phyloP scores from a whole-genome alignment of 2,888 invertebrate species.

The Cartodere bifasciata region DNA sequence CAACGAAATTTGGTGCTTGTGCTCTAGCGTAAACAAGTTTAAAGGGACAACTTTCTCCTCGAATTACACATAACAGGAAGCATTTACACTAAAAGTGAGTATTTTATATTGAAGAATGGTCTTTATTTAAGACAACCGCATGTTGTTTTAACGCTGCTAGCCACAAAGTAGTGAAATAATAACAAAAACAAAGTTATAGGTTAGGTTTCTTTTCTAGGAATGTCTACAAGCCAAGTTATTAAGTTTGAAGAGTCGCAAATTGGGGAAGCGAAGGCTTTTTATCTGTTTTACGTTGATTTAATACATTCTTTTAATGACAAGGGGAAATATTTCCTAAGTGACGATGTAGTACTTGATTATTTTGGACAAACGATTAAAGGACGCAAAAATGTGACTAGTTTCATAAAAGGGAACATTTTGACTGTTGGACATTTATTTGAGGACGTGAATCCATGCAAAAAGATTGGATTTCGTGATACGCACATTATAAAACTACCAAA shows the following conservation, averaged over 20 bases:
- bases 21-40: no score
- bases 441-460: conserved; percentile 22
- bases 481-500: conserved; percentile 25
- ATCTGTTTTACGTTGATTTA: conserved; percentile 29
- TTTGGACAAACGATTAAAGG: conserved; percentile 50
- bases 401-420: conserved; percentile 40
- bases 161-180: no score
- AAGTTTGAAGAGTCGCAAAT: conserved; percentile 17
- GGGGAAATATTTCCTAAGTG: conserved; percentile 27
- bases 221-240: no score
- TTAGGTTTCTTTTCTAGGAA: no score
- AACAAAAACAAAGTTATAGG: no score
- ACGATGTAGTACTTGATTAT: conserved; percentile 44
- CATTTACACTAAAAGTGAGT: no score
- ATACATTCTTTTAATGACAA: conserved; percentile 28
- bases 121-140: no score
- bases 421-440: conserved; percentile 26
- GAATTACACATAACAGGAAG: no score
- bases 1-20: no score
- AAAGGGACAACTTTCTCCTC: no score
- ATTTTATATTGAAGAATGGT: no score
- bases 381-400: conserved; percentile 42
- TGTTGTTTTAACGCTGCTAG: no score
- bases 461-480: conserved; percentile 29
- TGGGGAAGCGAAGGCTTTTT: conserved; percentile 25